Percentiles rank a stretch among this genome's conserved stretches.
phyloP scores from a whole-genome alignment of 1,140 invertebrate genomes.

The Andricus grossulariae region DNA sequence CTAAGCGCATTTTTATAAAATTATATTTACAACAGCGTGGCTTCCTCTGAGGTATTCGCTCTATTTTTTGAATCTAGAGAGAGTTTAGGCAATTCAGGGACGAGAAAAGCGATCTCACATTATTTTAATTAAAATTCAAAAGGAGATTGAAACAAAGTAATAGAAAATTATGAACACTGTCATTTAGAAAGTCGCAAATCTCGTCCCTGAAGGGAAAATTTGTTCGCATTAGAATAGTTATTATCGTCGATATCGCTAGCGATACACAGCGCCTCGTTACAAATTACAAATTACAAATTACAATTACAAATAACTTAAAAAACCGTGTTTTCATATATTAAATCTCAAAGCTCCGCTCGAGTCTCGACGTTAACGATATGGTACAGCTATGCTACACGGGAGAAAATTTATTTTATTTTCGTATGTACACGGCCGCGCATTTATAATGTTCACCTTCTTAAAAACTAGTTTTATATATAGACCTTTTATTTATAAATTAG shows the following conservation, averaged over 20 bases:
- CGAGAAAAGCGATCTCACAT: conserved; percentile 37
- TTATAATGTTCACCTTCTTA: conserved; percentile 49
- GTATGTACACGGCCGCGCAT: conserved; percentile 58
- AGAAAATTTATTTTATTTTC: conserved; percentile 36
- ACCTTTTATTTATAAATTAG: conserved; percentile 22
- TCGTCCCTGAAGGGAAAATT: conserved; percentile 10
- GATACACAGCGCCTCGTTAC: conserved; percentile 32
- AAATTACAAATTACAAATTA: conserved; percentile 33
- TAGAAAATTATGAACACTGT: background rate
- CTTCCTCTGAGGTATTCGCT: conserved; percentile 63
- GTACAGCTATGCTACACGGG: conserved; percentile 61
- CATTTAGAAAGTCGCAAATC: background rate
- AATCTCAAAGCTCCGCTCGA: conserved; percentile 37
- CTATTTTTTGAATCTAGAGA: conserved; percentile 55
- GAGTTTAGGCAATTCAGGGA: conserved; percentile 50
- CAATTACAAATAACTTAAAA: conserved; percentile 36
- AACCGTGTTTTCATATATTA: conserved; percentile 39
- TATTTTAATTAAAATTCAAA: background rate
- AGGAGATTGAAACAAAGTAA: background rate
- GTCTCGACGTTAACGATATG: conserved; percentile 59
- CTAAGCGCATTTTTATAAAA: conserved; percentile 56
- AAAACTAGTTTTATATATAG: conserved; percentile 7
- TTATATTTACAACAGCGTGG: conserved; percentile 67
- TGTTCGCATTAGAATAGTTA: conserved; percentile 19
- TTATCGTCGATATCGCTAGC: conserved; percentile 29